phyloP scores from a whole-genome alignment of 2,113 vertebrate genomes.

The Alligator sinensis region DNA sequence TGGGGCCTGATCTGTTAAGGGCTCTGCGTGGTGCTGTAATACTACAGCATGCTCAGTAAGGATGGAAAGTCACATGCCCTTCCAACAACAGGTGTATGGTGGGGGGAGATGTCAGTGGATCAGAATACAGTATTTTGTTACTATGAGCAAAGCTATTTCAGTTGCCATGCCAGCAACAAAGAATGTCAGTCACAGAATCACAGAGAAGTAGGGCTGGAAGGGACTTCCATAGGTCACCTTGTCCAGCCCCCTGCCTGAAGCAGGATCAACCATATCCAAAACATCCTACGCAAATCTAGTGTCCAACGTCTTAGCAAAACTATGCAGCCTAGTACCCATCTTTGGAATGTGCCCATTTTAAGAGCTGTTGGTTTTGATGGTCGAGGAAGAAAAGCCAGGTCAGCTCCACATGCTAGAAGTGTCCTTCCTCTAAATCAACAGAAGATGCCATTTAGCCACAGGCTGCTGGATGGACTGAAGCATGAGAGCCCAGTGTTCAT shows the following conservation, averaged over 20 bases:
- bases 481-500: conserved; percentile 81
- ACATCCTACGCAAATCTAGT: too few species aligned
- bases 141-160: not conserved
- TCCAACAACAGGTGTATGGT: not conserved
- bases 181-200: too few species aligned
- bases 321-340: not conserved
- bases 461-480: conserved; percentile 80
- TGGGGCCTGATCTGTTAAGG: not conserved
- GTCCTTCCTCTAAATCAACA: conserved; percentile 54
- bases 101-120: not conserved
- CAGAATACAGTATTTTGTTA: not conserved
- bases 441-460: conserved; percentile 82
- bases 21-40: not conserved
- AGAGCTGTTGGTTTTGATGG: not conserved
- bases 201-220: too few species aligned
- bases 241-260: too few species aligned
- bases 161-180: too few species aligned
- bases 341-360: not conserved
- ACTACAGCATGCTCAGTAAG: too few species aligned
- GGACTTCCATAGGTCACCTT: too few species aligned
- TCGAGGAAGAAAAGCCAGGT: not conserved
- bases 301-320: not conserved
- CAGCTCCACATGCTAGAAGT: not conserved
- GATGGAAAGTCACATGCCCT: not conserved
- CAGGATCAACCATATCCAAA: too few species aligned